Evolutionary conservation across 2,888 invertebrate genomes (phyloP).

Genomic region (Trichacis sp.): DNA sequence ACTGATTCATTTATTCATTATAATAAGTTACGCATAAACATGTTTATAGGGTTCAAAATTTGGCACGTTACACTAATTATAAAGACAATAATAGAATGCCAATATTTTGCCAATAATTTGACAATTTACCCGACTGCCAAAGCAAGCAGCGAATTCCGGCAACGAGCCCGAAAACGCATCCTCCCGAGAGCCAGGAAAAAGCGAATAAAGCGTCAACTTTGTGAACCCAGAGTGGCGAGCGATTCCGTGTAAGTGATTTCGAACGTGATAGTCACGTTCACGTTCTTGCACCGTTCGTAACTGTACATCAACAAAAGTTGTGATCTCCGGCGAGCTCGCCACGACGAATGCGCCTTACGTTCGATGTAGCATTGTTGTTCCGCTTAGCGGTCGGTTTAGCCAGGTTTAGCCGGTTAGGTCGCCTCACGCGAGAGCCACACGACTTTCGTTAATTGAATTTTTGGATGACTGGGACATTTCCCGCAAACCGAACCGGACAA

Average conservation of each 20-base stretch:
- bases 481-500: background rate
- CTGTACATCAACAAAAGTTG: constrained; percentile 40
- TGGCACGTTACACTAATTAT: too few relatives aligned
- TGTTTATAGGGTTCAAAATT: too few relatives aligned
- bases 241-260: constrained; percentile 27
- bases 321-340: background rate
- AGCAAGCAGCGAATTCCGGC: too few relatives aligned
- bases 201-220: constrained; percentile 11
- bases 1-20: too few relatives aligned
- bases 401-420: background rate
- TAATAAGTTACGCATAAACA: too few relatives aligned
- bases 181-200: background rate
- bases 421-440: background rate
- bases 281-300: constrained; percentile 31
- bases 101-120: too few relatives aligned
- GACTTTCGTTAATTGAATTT: constrained; percentile 8
- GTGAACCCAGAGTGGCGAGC: background rate
- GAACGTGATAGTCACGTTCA: constrained; percentile 33
- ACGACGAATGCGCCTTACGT: background rate
- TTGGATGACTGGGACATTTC: background rate
- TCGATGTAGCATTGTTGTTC: background rate
- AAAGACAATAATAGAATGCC: too few relatives aligned
- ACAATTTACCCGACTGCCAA: too few relatives aligned
- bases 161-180: too few relatives aligned
- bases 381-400: constrained; percentile 7